phyloP scores from a whole-genome alignment of 2,797 vertebrate species.

The Protosalanx chinensis region DNA sequence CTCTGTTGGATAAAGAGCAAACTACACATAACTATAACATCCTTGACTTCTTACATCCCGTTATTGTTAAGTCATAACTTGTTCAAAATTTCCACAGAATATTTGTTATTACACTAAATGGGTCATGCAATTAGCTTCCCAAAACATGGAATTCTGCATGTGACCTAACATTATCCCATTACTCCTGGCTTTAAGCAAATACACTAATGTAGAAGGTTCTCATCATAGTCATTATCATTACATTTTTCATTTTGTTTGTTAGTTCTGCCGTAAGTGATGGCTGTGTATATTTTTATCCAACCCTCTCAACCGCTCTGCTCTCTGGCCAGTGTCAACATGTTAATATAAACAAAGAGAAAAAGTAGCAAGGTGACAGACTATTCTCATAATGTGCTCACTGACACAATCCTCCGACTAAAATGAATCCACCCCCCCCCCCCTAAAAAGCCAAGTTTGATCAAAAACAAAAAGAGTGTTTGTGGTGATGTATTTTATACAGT shows the following conservation, averaged over 20 bases:
- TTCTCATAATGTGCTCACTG: slow-evolving; percentile 10
- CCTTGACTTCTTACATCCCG: neutral
- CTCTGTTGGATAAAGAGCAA: neutral
- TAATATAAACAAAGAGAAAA: slow-evolving; percentile 22
- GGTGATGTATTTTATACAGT: no score
- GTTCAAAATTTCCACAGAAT: neutral
- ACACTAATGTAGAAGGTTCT: slow-evolving; percentile 8
- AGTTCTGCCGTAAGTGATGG: slow-evolving; percentile 10
- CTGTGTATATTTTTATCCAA: slow-evolving; percentile 22
- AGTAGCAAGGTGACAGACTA: slow-evolving; percentile 19
- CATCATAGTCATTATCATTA: slow-evolving; percentile 21
- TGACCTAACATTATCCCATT: neutral
- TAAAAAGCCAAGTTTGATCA: neutral
- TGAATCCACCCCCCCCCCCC: no score
- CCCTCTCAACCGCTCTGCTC: neutral
- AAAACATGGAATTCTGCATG: slow-evolving; percentile 14
- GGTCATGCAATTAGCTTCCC: neutral
- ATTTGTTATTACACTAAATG: neutral
- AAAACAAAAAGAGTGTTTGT: no score
- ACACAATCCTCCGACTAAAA: neutral
- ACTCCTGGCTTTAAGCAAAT: slow-evolving; percentile 18
- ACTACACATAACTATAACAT: neutral
- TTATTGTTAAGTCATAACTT: neutral
- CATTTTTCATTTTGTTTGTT: slow-evolving; percentile 16
- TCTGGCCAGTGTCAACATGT: slow-evolving; percentile 14